Conservation (phyloP, 2,797 vertebrate genomes). For the Anguilla marmorata region DNA sequence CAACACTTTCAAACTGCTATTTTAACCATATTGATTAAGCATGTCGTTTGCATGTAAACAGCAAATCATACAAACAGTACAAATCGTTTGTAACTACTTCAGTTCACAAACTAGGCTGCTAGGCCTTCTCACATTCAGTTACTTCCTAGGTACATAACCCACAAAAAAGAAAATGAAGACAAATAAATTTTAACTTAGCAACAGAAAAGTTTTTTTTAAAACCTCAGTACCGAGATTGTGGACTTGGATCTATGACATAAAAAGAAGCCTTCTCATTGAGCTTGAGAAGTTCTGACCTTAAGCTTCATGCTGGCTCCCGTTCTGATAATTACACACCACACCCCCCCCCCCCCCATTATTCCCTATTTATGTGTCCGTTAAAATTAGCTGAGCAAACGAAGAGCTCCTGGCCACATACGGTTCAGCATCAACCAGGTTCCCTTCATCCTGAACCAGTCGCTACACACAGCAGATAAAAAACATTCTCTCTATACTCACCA, state of each 20-base stretch:
- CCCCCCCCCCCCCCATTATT: background rate
- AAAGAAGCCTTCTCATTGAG: background rate
- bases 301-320: background rate
- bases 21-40: slow-evolving; percentile 20
- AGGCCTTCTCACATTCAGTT: background rate
- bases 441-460: background rate
- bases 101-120: background rate
- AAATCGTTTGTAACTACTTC: slow-evolving; percentile 28
- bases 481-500: background rate
- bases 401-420: background rate
- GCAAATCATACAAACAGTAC: slow-evolving; percentile 43
- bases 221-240: background rate
- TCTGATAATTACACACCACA: background rate
- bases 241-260: background rate
- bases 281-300: background rate
- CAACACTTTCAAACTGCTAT: background rate
- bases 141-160: slow-evolving; percentile 16
- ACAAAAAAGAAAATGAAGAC: slow-evolving; percentile 17
- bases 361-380: background rate
- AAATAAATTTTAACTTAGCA: background rate
- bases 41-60: slow-evolving; percentile 30
- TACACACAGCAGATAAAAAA: background rate
- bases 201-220: too few species aligned
- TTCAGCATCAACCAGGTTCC: background rate
- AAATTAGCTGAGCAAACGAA: background rate